phyloP scores from a whole-genome alignment of 2,888 invertebrate species.

The Leptinotarsa tumamoca region DNA sequence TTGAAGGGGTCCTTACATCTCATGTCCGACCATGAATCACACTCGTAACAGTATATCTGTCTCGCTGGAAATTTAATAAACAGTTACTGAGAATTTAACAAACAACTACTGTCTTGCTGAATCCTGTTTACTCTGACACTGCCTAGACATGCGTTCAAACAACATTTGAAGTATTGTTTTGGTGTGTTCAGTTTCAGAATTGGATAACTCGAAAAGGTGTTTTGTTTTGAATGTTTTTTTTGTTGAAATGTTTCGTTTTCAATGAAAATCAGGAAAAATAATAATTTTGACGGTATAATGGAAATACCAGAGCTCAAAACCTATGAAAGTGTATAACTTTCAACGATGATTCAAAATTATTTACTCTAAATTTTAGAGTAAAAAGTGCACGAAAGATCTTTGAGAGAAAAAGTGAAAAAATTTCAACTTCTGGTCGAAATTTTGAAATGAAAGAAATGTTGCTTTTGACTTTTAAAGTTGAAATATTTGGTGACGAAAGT shows the following conservation, averaged over 20 bases:
- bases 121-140: neutral
- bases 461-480: too few species aligned
- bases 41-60: slow-evolving; percentile 93
- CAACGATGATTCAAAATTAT: too few species aligned
- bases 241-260: slow-evolving; percentile 10
- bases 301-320: too few species aligned
- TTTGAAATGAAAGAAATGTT: too few species aligned
- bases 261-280: slow-evolving; percentile 15
- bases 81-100: slow-evolving; percentile 5
- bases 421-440: too few species aligned
- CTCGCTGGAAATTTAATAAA: slow-evolving; percentile 73
- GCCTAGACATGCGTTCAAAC: slow-evolving; percentile 8
- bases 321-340: too few species aligned
- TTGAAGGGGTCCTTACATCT: slow-evolving; percentile 94
- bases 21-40: slow-evolving; percentile 91
- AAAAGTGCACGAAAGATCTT: too few species aligned
- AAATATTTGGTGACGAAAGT: too few species aligned
- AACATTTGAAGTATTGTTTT: neutral
- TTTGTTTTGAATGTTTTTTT: neutral
- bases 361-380: too few species aligned
- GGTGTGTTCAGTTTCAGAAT: neutral
- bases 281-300: too few species aligned
- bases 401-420: too few species aligned
- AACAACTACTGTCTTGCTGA: slow-evolving; percentile 2
- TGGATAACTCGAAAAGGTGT: neutral